Evolutionary conservation across 2,113 vertebrate genomes (phyloP).

Genomic region (Rhinoderma darwinii): DNA sequence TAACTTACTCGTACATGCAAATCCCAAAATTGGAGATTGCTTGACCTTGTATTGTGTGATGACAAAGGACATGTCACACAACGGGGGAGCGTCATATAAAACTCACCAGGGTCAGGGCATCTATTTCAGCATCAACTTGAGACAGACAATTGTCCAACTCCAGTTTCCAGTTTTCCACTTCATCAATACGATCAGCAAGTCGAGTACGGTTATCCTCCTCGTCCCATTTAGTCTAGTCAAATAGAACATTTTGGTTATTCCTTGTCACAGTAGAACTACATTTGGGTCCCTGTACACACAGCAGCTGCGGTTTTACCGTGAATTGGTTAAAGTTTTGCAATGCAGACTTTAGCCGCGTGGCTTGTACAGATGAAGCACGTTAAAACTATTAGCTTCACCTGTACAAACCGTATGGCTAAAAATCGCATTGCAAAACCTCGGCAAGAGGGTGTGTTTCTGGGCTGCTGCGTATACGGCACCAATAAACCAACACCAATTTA

Average conservation of each 20-base stretch:
- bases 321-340: too few relatives aligned
- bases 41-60: background rate
- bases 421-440: too few relatives aligned
- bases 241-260: background rate
- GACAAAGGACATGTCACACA: background rate
- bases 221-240: slow-evolving; percentile 83
- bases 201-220: slow-evolving; percentile 79
- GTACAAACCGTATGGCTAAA: too few relatives aligned
- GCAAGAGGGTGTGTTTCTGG: too few relatives aligned
- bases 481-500: too few relatives aligned
- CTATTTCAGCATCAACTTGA: slow-evolving; percentile 85
- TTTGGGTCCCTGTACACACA: too few relatives aligned
- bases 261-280: background rate
- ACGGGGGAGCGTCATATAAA: background rate
- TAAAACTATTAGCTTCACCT: too few relatives aligned
- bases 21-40: background rate
- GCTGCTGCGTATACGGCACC: too few relatives aligned
- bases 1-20: background rate
- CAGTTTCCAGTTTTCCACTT: slow-evolving; percentile 82
- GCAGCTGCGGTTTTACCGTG: too few relatives aligned
- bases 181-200: slow-evolving; percentile 80
- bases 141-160: slow-evolving; percentile 78
- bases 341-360: too few relatives aligned
- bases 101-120: slow-evolving; percentile 80
- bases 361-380: too few relatives aligned